Conservation (phyloP, 2,797 vertebrate species). For the Cossypha dichroa region DNA sequence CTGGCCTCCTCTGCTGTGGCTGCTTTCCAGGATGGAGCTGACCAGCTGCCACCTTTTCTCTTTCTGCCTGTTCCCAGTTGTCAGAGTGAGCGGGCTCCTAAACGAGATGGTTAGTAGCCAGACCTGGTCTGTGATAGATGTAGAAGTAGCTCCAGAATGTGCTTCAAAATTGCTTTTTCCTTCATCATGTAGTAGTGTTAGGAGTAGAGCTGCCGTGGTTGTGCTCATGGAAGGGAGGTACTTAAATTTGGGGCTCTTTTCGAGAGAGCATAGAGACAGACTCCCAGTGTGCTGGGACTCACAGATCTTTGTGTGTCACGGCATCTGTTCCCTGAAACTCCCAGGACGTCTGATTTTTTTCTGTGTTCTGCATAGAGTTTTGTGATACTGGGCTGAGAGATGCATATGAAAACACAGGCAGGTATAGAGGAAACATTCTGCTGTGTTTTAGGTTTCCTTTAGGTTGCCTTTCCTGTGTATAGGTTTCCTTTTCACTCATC, state of each 20-base stretch:
- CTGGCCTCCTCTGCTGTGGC: slow-evolving; percentile 87
- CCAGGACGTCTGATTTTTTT: not conserved
- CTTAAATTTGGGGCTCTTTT: not conserved
- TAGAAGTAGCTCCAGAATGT: slow-evolving; percentile 23
- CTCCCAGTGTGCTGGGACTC: not conserved
- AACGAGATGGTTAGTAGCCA: slow-evolving; percentile 90
- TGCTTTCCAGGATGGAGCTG: slow-evolving; percentile 87
- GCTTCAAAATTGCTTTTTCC: not conserved
- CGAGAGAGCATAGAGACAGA: not conserved
- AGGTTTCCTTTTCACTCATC: not conserved
- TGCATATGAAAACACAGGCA: not conserved
- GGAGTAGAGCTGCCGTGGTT: not conserved
- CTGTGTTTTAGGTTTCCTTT: not conserved
- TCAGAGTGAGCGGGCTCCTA: slow-evolving; percentile 85
- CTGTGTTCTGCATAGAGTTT: not conserved
- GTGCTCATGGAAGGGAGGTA: not conserved
- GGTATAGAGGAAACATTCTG: not conserved
- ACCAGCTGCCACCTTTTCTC: slow-evolving; percentile 88
- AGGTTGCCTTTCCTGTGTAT: no score
- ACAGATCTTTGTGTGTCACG: not conserved
- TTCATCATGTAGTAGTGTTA: not conserved
- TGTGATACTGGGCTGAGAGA: not conserved
- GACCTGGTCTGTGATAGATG: slow-evolving; percentile 49
- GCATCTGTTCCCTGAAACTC: not conserved
- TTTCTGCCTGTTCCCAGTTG: slow-evolving; percentile 85